phyloP scores from a whole-genome alignment of 2,888 invertebrate genomes.

The Ectobius pallidus region DNA sequence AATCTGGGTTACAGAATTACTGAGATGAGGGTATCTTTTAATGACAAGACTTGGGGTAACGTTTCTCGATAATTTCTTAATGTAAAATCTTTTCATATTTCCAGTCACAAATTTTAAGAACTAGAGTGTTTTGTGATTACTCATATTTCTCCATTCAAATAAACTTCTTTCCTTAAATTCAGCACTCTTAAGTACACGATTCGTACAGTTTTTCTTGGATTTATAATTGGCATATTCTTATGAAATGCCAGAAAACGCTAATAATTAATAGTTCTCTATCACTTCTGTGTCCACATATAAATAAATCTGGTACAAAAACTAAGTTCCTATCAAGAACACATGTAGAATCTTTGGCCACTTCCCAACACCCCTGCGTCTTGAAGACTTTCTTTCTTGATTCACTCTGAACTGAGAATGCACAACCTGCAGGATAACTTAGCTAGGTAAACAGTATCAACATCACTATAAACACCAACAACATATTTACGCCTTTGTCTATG shows the following conservation, averaged over 20 bases:
- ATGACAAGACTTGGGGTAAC: too few relatives aligned
- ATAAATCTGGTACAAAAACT: constrained; percentile 18
- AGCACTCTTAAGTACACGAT: not conserved
- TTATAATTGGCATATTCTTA: not conserved
- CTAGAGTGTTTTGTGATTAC: too few relatives aligned
- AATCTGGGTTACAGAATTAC: too few relatives aligned
- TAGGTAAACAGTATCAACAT: too few relatives aligned
- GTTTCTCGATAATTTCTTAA: too few relatives aligned
- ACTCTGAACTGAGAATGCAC: not conserved
- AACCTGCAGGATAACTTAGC: not conserved
- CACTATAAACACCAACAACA: too few relatives aligned
- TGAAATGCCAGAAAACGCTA: not conserved
- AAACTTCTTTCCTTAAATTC: too few relatives aligned
- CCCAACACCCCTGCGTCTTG: constrained; percentile 19
- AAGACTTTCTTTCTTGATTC: not conserved
- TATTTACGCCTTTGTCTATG: too few relatives aligned
- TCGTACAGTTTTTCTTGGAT: not conserved
- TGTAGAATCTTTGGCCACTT: constrained; percentile 27
- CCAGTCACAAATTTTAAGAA: too few relatives aligned
- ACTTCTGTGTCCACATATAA: constrained; percentile 8
- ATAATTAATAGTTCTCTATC: not conserved
- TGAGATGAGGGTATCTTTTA: too few relatives aligned
- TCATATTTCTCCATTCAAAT: too few relatives aligned
- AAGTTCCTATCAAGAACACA: constrained; percentile 28
- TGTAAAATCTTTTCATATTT: too few relatives aligned